Conservation (phyloP, 2,113 vertebrate genomes). For the Vombatus ursinus region DNA sequence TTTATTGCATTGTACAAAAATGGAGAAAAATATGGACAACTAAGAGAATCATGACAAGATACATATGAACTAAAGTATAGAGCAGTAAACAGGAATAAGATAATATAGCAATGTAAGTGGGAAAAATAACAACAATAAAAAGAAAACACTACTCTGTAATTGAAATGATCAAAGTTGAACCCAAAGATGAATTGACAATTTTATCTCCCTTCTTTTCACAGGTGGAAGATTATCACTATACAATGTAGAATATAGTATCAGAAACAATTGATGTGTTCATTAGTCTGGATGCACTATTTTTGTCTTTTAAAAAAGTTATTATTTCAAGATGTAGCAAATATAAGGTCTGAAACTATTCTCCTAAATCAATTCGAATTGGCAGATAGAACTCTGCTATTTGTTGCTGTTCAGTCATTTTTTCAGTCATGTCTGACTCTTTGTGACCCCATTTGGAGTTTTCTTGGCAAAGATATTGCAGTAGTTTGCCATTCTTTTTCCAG, state of each 20-base stretch:
- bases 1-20: neutral
- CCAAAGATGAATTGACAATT: neutral
- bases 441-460: neutral
- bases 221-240: neutral
- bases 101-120: neutral
- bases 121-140: neutral
- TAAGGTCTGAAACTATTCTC: neutral
- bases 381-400: neutral
- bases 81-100: neutral
- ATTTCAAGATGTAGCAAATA: neutral
- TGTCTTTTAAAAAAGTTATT: neutral
- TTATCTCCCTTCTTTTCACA: neutral
- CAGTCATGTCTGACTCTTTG: neutral
- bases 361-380: neutral
- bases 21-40: neutral
- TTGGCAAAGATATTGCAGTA: no score
- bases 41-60: neutral
- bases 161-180: neutral
- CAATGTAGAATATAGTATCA: neutral
- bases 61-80: neutral
- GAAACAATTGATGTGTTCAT: neutral
- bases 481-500: no score
- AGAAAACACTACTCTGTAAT: neutral
- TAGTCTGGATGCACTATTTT: no score
- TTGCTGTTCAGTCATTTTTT: neutral